Evolutionary conservation across 2,888 invertebrate species (phyloP), one percentile per base, ranked within the genome.

Genomic region (Steinernema scapterisci): DNA sequence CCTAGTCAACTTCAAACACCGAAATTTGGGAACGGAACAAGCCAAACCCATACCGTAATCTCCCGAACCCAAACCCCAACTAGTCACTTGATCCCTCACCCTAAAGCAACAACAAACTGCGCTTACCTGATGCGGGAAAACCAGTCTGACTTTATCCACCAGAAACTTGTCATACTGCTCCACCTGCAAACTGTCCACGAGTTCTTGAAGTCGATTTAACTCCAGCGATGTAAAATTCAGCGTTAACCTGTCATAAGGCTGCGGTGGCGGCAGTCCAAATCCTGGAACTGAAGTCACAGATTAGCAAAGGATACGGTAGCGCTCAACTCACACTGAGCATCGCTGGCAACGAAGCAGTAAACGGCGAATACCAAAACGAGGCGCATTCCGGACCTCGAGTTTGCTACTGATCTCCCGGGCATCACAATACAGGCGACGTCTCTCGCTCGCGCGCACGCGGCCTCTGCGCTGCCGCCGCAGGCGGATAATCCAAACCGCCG

Each of bases 131-230:
- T 63, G 63, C 63, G 63, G 63, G 63, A 63, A 63, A 63, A 63
- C 63, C 63, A 27, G 63, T 63, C 63, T 27, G 31, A 63, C 63
- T 63, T 31, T 27, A 27, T 63, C 63, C 11, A 63, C 63, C 11
- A 63, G 31, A 27, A 63, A 63, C 63, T 63, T 63, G 63, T 63
- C 63, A 19, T 63, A 63, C 31, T 63, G 63, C 63, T 63, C 63
- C 16, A 63, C 19, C 16, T 63, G 63, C 16, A 63, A 27, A 63
- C 63, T n/a, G 31, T 63, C 63, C 7, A 63, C 63, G 7, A 63
- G 31, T 16, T 63, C 63, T 63, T 63, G 63, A 3, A 63, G 63
- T 5, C 63, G 21, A 5, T 6, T 31, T 9, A 63, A 25, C 63
- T 63, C 63, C 31, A 63, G 27, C 16, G 63, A 16, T 9, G 63